These are phyloP conservation scores for Atherinomorus stipes DNA, from an alignment of 2,113 vertebrate genomes.

Conservation along the genomic window DNA sequence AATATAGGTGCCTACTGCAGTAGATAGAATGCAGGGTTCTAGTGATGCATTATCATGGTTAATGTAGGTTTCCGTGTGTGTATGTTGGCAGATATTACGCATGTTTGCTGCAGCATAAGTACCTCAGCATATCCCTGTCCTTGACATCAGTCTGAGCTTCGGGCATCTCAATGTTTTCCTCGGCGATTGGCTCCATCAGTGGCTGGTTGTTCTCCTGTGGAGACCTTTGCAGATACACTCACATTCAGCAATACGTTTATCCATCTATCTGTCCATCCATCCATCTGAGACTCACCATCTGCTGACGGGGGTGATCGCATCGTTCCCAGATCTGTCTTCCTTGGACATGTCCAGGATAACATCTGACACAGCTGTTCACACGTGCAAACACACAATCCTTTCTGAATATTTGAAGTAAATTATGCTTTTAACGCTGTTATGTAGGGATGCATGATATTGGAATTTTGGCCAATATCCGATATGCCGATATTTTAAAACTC, in stretches of 20 bases:
- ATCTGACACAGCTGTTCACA: constrained; percentile 50
- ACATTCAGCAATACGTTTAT: constrained; percentile 11
- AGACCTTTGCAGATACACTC: constrained; percentile 48
- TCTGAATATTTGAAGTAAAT: neutral
- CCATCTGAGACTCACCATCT: constrained; percentile 56
- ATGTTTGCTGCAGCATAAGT: neutral
- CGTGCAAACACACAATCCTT: constrained; percentile 11
- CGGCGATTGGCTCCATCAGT: constrained; percentile 70
- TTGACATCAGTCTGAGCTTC: constrained; percentile 41
- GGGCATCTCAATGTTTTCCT: constrained; percentile 72
- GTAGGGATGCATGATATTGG: too few relatives aligned
- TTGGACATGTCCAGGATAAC: constrained; percentile 54
- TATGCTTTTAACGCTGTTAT: neutral
- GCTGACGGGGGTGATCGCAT: constrained; percentile 46
- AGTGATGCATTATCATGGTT: too few relatives aligned
- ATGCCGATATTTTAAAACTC: too few relatives aligned
- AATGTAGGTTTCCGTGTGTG: neutral
- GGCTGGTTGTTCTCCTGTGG: constrained; percentile 49
- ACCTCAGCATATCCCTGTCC: constrained; percentile 59
- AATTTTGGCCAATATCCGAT: too few relatives aligned
- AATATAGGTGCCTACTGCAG: too few relatives aligned
- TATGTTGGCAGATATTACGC: neutral
- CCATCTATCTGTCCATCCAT: neutral
- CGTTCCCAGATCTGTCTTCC: constrained; percentile 47
- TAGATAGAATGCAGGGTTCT: too few relatives aligned